A percentile compares a stretch with the other conserved stretches of the same genome.
Evolutionary conservation across 2,888 invertebrate genomes (phyloP).

Genomic region (Tiliacea aurago): DNA sequence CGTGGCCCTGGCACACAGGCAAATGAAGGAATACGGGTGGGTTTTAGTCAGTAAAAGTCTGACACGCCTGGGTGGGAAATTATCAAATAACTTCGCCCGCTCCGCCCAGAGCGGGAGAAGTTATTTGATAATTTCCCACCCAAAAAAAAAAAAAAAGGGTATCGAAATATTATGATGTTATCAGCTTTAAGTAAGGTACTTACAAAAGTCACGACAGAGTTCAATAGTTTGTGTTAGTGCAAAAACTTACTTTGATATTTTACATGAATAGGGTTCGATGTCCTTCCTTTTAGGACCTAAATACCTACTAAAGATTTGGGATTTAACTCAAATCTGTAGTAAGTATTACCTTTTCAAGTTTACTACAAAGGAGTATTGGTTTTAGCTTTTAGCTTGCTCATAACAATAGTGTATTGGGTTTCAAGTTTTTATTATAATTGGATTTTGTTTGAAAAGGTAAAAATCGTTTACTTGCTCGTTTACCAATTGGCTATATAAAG

Average conservation of each 20-base stretch:
- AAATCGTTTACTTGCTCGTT: not conserved
- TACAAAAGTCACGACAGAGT: not conserved
- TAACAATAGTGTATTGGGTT: not conserved
- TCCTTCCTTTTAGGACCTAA: not conserved
- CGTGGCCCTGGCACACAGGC: too few relatives aligned
- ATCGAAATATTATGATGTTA: not conserved
- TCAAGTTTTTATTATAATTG: not conserved
- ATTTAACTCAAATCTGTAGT: not conserved
- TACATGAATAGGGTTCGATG: slow-evolving; percentile 9
- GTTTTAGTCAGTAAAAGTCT: too few relatives aligned
- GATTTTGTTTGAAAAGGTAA: not conserved
- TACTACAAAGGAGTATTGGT: not conserved
- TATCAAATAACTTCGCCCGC: too few relatives aligned
- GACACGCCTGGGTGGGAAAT: too few relatives aligned
- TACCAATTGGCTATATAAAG: not conserved
- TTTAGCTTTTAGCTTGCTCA: too few relatives aligned
- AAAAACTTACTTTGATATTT: slow-evolving; percentile 3
- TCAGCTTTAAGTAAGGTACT: not conserved
- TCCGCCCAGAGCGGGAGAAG: too few relatives aligned
- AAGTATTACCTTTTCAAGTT: not conserved
- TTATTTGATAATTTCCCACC: too few relatives aligned
- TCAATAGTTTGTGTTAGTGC: not conserved
- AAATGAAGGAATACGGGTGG: too few relatives aligned
- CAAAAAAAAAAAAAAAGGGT: too few relatives aligned
- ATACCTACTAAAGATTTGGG: not conserved